phyloP scores from a whole-genome alignment of 1,140 invertebrate genomes.

The Ephestia elutella region DNA sequence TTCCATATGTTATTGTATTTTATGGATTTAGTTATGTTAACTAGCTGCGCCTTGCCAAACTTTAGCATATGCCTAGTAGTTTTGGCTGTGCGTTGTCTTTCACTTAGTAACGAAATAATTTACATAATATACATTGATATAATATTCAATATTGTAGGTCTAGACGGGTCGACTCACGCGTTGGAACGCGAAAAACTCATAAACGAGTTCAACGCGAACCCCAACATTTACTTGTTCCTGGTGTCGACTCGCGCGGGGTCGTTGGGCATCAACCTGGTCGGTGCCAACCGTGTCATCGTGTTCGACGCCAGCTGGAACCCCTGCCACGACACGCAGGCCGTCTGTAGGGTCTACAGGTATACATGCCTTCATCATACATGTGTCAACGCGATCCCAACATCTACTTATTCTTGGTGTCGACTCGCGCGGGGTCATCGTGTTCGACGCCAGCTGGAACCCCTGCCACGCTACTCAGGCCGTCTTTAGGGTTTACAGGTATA shows the following conservation, averaged over 20 bases:
- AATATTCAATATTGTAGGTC: slow-evolving; percentile 67
- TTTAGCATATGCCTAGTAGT: no score
- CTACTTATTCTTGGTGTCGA: slow-evolving; percentile 69
- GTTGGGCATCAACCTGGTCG: slow-evolving; percentile 97
- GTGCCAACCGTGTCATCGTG: slow-evolving; percentile 97
- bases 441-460: slow-evolving; percentile 99
- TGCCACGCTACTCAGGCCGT: slow-evolving; percentile 99
- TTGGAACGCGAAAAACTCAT: slow-evolving; percentile 96
- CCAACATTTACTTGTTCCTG: slow-evolving; percentile 92
- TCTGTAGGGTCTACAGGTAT: slow-evolving; percentile 94
- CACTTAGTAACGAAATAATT: no score
- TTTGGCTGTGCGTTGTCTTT: no score
- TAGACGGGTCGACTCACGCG: slow-evolving; percentile 96
- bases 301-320: slow-evolving; percentile 99
- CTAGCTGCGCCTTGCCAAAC: no score
- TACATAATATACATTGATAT: no score
- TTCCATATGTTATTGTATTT: no score
- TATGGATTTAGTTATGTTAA: no score
- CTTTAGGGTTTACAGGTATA: slow-evolving; percentile 92
- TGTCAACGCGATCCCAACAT: no score
- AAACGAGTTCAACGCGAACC: slow-evolving; percentile 96
- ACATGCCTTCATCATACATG: no score
- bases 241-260: slow-evolving; percentile 98
- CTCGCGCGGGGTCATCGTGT: slow-evolving; percentile 96
- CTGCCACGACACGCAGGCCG: slow-evolving; percentile 99